phyloP scores from a whole-genome alignment of 2,888 invertebrate genomes.

The Cheilosia urbana region DNA sequence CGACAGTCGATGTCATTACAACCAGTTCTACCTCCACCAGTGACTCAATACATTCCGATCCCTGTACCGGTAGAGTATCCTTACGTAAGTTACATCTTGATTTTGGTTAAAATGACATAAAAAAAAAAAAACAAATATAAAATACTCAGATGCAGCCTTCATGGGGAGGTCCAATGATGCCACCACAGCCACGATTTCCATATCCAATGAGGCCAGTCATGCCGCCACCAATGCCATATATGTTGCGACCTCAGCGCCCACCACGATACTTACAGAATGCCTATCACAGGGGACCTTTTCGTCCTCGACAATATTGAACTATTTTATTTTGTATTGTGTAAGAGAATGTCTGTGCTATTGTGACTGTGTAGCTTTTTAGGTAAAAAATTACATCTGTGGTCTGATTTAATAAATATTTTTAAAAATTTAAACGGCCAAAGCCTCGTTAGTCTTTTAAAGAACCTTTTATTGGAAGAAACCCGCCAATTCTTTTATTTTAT shows the following conservation, averaged over 20 bases:
- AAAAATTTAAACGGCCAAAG: too few species aligned
- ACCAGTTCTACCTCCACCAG: conserved; percentile 9
- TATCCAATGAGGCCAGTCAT: conserved; percentile 48
- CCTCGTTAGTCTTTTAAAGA: too few species aligned
- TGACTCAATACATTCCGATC: conserved; percentile 66
- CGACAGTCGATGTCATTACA: neutral
- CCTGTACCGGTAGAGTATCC: conserved; percentile 71
- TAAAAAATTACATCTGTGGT: neutral
- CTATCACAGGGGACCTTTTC: conserved; percentile 41
- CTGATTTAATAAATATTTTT: conserved; percentile 1
- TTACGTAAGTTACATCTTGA: conserved; percentile 28
- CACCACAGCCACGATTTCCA: conserved; percentile 57
- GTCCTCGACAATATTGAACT: conserved; percentile 51
- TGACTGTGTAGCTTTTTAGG: neutral
- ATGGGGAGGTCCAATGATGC: conserved; percentile 59
- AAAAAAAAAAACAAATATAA: neutral
- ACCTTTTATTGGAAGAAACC: too few species aligned
- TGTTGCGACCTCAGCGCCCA: conserved; percentile 46
- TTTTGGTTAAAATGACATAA: neutral
- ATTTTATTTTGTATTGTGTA: neutral
- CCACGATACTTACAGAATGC: conserved; percentile 39
- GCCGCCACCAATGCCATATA: conserved; percentile 39
- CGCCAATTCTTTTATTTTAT: too few species aligned
- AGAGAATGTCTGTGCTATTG: neutral
- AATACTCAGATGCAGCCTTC: conserved; percentile 45